phyloP scores from a whole-genome alignment of 1,140 invertebrate species.

The Lepidotrigona ventralis region DNA sequence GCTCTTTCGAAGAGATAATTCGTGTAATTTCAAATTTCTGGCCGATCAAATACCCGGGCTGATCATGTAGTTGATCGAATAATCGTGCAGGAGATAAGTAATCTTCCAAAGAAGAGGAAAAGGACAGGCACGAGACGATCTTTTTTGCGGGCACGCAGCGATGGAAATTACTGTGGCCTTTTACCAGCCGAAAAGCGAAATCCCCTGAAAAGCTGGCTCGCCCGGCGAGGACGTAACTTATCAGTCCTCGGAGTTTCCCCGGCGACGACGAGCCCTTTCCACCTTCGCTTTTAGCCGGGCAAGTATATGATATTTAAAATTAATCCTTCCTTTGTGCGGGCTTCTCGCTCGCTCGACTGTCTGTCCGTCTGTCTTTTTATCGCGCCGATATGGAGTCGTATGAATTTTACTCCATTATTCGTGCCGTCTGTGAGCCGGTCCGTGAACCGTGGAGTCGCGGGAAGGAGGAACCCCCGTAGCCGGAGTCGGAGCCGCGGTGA shows the following conservation, averaged over 20 bases:
- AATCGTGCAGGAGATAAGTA: background rate
- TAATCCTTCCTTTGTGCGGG: constrained; percentile 79
- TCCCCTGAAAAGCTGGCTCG: constrained; percentile 50
- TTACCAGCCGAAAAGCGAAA: constrained; percentile 41
- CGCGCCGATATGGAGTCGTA: constrained; percentile 78
- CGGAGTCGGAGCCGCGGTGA: background rate
- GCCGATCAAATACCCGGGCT: background rate
- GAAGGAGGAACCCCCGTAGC: constrained; percentile 30
- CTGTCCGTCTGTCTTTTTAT: constrained; percentile 77
- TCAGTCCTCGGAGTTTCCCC: constrained; percentile 57
- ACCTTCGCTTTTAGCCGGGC: constrained; percentile 67
- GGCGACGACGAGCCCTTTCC: constrained; percentile 54
- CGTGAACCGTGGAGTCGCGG: constrained; percentile 28
- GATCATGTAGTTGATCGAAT: background rate
- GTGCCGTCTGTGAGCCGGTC: constrained; percentile 50
- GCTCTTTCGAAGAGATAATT: background rate
- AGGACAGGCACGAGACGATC: background rate
- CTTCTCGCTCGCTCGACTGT: constrained; percentile 54
- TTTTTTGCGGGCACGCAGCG: constrained; percentile 18
- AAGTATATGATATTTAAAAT: constrained; percentile 79
- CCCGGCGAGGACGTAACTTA: constrained; percentile 61
- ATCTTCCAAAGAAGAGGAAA: background rate
- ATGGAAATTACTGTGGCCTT: constrained; percentile 47
- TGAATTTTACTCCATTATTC: constrained; percentile 78
- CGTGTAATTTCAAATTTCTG: background rate